phyloP scores from a whole-genome alignment of 2,797 vertebrate genomes.

The Cetoscarus ocellatus region DNA sequence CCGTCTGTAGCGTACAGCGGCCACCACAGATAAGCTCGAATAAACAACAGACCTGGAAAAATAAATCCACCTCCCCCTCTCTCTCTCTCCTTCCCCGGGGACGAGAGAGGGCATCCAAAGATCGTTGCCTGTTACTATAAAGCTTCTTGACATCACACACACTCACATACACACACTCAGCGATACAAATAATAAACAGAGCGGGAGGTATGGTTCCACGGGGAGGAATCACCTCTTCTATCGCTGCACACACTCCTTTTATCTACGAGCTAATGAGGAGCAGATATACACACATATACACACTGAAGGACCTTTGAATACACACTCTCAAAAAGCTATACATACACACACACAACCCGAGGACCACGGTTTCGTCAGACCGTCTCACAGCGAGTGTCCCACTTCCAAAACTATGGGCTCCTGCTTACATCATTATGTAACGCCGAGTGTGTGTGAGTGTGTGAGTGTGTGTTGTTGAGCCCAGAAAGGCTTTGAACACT shows the following conservation, averaged over 20 bases:
- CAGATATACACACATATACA: conserved; percentile 49
- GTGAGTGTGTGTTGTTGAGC: conserved; percentile 36
- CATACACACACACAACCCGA: conserved; percentile 56
- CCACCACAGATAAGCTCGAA: conserved; percentile 75
- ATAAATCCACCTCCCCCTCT: conserved; percentile 64
- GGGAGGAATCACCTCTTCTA: conserved; percentile 81
- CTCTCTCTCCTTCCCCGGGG: conserved; percentile 44
- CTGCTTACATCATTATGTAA: conserved; percentile 79
- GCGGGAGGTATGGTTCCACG: conserved; percentile 65
- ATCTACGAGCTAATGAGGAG: conserved; percentile 83
- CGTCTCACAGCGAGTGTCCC: conserved; percentile 75
- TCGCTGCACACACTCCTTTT: conserved; percentile 77
- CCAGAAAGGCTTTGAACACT: conserved; percentile 66
- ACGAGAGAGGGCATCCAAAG: conserved; percentile 71
- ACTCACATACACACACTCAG: conserved; percentile 8
- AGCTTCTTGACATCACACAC: conserved; percentile 68
- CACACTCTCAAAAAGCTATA: conserved; percentile 26
- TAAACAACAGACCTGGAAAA: conserved; percentile 79
- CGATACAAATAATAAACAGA: conserved; percentile 69
- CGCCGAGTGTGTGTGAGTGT: conserved; percentile 35
- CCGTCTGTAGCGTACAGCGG: conserved; percentile 60
- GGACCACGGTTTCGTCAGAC: conserved; percentile 73
- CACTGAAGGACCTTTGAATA: conserved; percentile 10
- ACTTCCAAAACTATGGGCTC: conserved; percentile 74
- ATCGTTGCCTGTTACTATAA: conserved; percentile 67